A percentile compares a stretch with the other conserved stretches of the same genome.
Conservation (phyloP, 2,113 vertebrate genomes). For the Tetrax tetrax region DNA sequence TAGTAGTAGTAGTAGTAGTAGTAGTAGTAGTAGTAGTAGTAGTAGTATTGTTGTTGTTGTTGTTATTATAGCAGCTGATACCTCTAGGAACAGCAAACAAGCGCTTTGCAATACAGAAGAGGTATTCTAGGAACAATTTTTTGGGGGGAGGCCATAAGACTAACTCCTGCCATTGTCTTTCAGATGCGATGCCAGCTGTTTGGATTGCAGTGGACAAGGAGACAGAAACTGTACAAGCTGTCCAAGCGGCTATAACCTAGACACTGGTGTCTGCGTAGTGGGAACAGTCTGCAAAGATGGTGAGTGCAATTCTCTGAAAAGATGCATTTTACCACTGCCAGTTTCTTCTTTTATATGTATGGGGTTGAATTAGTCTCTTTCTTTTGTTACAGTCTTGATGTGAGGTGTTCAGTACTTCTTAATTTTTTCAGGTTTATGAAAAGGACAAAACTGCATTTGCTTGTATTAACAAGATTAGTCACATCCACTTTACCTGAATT, state of each 20-base stretch:
- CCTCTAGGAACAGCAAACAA: not conserved
- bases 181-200: slow-evolving; percentile 93
- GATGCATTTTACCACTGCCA: not conserved
- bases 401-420: not conserved
- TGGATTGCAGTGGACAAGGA: slow-evolving; percentile 88
- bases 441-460: not conserved
- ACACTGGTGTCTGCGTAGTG: slow-evolving; percentile 87
- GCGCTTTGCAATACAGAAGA: not conserved
- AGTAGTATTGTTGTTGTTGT: not conserved
- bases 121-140: not conserved
- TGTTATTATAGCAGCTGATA: not conserved
- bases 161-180: not conserved
- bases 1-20: too few relatives aligned
- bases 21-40: too few relatives aligned
- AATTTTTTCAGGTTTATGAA: not conserved
- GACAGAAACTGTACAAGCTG: slow-evolving; percentile 95
- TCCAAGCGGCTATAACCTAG: slow-evolving; percentile 90
- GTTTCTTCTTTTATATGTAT: not conserved
- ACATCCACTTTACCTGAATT: not conserved
- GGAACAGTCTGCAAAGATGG: slow-evolving; percentile 99
- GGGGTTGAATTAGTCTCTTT: not conserved
- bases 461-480: not conserved
- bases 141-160: not conserved
- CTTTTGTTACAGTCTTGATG: not conserved
- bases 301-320: slow-evolving; percentile 79